Evolutionary conservation across 2,113 vertebrate species (phyloP).

Genomic region (Peromyscus maniculatus): DNA sequence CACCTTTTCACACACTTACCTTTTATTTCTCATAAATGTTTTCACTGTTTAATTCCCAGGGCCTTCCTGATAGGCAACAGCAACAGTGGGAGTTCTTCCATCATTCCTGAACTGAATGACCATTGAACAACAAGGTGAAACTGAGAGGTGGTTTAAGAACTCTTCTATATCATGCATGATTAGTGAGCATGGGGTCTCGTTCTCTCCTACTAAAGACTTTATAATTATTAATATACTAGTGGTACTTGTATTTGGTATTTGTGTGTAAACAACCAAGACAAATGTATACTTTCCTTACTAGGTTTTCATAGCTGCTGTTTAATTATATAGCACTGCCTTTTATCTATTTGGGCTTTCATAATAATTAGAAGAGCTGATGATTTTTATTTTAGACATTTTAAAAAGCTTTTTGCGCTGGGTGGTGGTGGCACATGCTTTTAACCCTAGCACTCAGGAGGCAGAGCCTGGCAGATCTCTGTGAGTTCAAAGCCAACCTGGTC

Average conservation of each 20-base stretch:
- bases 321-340: neutral
- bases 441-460: too few species aligned
- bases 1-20: neutral
- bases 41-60: neutral
- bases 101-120: conserved; percentile 44
- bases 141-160: conserved; percentile 23
- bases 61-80: neutral
- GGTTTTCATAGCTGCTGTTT: neutral
- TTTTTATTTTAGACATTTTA: neutral
- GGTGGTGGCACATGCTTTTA: too few species aligned
- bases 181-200: neutral
- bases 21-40: neutral
- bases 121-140: neutral
- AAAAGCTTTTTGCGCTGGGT: neutral
- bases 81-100: neutral
- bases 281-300: neutral
- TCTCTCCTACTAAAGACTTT: neutral
- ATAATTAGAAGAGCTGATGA: neutral
- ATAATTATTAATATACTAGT: neutral
- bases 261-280: neutral
- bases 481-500: too few species aligned
- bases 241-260: neutral
- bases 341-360: neutral
- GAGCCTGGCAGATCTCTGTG: too few species aligned
- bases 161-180: neutral